phyloP scores from a whole-genome alignment of 92 coral and sea anemone genomes.

The Parazoanthus atlanticus region DNA sequence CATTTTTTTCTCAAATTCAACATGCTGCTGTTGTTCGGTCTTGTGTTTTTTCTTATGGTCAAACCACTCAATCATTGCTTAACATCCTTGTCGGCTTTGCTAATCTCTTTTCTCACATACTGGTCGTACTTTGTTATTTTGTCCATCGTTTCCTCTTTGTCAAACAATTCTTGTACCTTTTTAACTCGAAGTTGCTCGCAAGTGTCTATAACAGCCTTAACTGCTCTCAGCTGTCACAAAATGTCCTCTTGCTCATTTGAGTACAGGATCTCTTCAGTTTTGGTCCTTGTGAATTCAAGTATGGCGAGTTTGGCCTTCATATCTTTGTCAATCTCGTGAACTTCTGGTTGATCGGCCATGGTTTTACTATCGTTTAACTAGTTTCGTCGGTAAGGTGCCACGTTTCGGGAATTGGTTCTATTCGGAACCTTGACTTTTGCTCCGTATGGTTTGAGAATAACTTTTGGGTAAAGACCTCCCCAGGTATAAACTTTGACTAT shows the following conservation, averaged over 20 bases:
- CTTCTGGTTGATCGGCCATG: slow-evolving; percentile 3
- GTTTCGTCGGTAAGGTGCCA: slow-evolving; percentile 10
- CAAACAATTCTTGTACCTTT: slow-evolving; percentile 2
- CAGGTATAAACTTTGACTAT: neutral
- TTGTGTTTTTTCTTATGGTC: neutral
- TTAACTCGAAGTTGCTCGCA: slow-evolving; percentile 6
- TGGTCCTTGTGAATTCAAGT: neutral
- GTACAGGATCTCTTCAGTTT: slow-evolving; percentile 3
- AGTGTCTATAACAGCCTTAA: slow-evolving; percentile 13
- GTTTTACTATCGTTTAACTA: neutral
- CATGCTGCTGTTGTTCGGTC: neutral
- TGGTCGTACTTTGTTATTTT: neutral
- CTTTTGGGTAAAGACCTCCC: neutral
- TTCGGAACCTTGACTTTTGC: slow-evolving; percentile 10
- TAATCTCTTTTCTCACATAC: neutral
- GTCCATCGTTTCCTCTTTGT: neutral
- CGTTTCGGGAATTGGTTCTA: neutral
- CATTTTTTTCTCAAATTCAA: slow-evolving; percentile 11
- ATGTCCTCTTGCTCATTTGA: slow-evolving; percentile 10
- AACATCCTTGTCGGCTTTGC: neutral
- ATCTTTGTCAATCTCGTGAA: neutral
- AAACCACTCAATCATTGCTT: slow-evolving; percentile 6
- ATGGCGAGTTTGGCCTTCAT: slow-evolving; percentile 19
- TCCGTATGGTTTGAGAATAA: neutral
- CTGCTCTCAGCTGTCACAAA: slow-evolving; percentile 10